Conservation (phyloP, 1,140 invertebrate species). For the Leptopilina clavipes region DNA sequence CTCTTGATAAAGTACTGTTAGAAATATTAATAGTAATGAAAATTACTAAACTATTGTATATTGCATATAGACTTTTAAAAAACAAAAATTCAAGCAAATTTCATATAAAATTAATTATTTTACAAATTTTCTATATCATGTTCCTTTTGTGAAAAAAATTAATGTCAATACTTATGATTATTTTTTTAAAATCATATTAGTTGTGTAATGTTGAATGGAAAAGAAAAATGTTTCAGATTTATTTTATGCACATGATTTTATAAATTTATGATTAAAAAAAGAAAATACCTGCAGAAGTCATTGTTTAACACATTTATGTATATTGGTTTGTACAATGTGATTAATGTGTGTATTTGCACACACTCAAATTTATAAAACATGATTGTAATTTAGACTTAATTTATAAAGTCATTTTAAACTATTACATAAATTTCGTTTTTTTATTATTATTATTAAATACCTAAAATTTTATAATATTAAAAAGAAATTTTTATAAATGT, state of each 20-base stretch:
- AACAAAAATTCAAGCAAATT: neutral
- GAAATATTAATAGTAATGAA: slow-evolving; percentile 4
- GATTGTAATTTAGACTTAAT: slow-evolving; percentile 12
- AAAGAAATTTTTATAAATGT: too few relatives aligned
- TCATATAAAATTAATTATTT: neutral
- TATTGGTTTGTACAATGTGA: neutral
- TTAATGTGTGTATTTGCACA: neutral
- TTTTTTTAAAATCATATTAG: neutral
- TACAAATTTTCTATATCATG: neutral
- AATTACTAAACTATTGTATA: slow-evolving; percentile 3
- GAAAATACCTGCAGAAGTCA: neutral
- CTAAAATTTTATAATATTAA: neutral
- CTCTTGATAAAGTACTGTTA: neutral
- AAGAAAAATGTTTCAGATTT: neutral
- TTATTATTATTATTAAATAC: neutral
- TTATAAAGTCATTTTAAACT: slow-evolving; percentile 10
- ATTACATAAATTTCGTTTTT: neutral
- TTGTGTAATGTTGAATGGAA: neutral
- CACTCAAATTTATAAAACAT: neutral
- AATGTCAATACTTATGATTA: neutral
- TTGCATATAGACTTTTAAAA: neutral
- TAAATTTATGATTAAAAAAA: neutral
- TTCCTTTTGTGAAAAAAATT: neutral
- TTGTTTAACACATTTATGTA: neutral
- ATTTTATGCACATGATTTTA: neutral